A percentile compares a stretch with the other conserved stretches of the same genome.
These are phyloP conservation scores for Chlorocebus sabaeus DNA, from an alignment of 2,113 vertebrate genomes.

Conservation along the genomic window DNA sequence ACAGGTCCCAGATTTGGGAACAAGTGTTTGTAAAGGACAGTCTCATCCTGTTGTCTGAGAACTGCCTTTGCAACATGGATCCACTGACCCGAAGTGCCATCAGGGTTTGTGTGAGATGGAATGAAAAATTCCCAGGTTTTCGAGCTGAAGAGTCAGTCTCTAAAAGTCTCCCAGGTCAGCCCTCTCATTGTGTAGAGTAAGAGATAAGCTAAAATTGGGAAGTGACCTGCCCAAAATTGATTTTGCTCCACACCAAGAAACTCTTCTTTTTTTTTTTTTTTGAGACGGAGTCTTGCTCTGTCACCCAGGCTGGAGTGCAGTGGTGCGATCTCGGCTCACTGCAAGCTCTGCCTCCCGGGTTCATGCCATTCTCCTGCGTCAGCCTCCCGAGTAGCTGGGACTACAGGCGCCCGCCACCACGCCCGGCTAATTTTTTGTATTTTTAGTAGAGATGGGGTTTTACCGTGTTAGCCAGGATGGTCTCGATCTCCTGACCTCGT, in stretches of 20 bases:
- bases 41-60: not conserved
- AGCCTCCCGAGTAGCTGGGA: too few species aligned
- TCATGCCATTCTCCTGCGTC: too few species aligned
- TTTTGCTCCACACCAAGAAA: not conserved
- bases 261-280: not conserved
- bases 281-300: too few species aligned
- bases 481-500: too few species aligned
- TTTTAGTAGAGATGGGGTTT: too few species aligned
- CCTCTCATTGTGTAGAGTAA: not conserved
- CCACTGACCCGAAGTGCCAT: not conserved
- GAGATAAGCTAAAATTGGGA: not conserved
- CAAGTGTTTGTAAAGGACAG: not conserved
- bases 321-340: fast-evolving
- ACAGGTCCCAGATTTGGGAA: not conserved
- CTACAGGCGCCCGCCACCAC: too few species aligned
- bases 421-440: too few species aligned
- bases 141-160: not conserved
- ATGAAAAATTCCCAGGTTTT: not conserved
- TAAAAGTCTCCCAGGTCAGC: too few species aligned
- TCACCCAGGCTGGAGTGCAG: too few species aligned
- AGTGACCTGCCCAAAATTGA: not conserved
- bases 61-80: not conserved
- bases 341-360: too few species aligned
- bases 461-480: too few species aligned
- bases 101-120: not conserved